Evolutionary conservation across 2,113 vertebrate genomes (phyloP).

Genomic region (Tetraodon nigroviridis): DNA sequence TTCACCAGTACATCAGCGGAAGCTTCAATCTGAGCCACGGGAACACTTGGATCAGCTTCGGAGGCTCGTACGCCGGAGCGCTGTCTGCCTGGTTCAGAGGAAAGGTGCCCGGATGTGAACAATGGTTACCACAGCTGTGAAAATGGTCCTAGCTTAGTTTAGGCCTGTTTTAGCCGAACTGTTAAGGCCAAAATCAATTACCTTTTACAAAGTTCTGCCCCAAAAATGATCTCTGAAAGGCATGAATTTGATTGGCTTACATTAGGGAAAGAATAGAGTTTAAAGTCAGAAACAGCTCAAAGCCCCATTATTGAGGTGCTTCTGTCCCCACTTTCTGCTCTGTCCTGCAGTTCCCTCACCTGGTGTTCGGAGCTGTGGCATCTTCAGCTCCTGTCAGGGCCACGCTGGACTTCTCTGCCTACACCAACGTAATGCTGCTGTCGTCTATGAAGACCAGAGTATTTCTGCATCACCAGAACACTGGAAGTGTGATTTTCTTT

Average conservation of each 20-base stretch:
- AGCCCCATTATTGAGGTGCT: neutral
- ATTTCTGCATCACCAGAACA: neutral
- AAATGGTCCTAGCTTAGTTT: neutral
- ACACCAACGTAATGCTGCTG: slow-evolving; percentile 69
- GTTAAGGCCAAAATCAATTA: neutral
- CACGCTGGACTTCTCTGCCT: slow-evolving; percentile 78
- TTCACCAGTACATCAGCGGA: slow-evolving; percentile 70
- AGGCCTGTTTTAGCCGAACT: too few relatives aligned
- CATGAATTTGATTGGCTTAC: too few relatives aligned
- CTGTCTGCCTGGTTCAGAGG: slow-evolving; percentile 83
- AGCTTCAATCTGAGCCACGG: slow-evolving; percentile 68
- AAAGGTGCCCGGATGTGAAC: slow-evolving; percentile 65
- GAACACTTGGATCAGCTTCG: slow-evolving; percentile 85
- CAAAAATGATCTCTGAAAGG: too few relatives aligned
- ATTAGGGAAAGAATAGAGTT: too few relatives aligned
- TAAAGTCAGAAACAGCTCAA: too few relatives aligned
- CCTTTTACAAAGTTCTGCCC: neutral
- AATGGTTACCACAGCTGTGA: neutral
- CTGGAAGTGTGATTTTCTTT: neutral
- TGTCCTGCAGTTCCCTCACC: slow-evolving; percentile 76
- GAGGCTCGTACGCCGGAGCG: slow-evolving; percentile 83
- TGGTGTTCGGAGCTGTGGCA: slow-evolving; percentile 80
- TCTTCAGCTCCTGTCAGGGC: slow-evolving; percentile 84
- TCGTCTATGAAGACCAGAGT: neutral
- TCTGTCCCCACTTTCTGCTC: neutral